Evolutionary conservation across 2,113 vertebrate species (phyloP), one percentile per base, ranked within the genome.

Genomic region (Bolborhynchus lineola): DNA sequence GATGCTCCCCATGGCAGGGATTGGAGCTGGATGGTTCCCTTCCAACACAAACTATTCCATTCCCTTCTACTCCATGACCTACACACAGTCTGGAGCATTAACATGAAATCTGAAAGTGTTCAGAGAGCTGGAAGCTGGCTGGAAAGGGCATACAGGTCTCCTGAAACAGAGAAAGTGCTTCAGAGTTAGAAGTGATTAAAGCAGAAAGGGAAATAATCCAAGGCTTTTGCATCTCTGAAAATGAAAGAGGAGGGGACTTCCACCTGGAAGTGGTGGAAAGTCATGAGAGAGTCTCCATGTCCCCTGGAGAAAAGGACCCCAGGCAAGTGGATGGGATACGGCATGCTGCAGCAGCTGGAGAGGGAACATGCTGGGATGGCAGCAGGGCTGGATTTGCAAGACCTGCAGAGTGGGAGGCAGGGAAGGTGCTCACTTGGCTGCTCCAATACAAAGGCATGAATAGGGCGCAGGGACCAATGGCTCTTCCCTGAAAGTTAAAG

Each of bases 81-180:
- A 1, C 7, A 2, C 1, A 0, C 23, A 49, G 9, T 47, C 9
- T 72, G 59, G 37, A 88, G 49, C 1, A 0, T 23, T 69, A 16
- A 20, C 3, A 2, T 79, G 49, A 68, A 39, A 42, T 62, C 6
- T 53, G 37, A 6, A 64, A n/a, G 33, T 5, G 26, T 49, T 18
- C 28, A 26, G 63, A 53, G 35, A 63, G 41, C 49, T 93, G 60
- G 46, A 46, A 65, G 55, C 55, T 84, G 53, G 23, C 33, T 85
- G 74, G 44, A 49, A 76, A 41, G 50, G 49, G 8, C 33, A 13
- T 15, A 42, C 46, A 52, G 15, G 17, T 71, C 25, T 87, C 33
- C 65, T 90, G 53, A 68, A 72, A 77, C 11, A 68, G 72, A 31
- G 52, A 16, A 63, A 52, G 6, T 59, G 12, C 68, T 81, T 47